Evolutionary conservation across 2,888 invertebrate genomes (phyloP).

Genomic region (Cantharis rustica): DNA sequence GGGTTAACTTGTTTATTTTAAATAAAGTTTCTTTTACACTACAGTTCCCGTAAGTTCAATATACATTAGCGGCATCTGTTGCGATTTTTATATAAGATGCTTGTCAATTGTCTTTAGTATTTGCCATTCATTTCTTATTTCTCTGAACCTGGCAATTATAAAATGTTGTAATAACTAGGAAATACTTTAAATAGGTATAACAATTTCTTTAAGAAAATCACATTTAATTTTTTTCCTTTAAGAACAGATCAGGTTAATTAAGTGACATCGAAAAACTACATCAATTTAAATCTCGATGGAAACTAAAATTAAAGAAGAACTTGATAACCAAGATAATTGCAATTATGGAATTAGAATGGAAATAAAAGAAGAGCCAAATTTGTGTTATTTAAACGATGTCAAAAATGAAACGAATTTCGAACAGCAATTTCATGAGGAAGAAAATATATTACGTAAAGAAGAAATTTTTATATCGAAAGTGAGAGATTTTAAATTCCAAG

Average conservation of each 20-base stretch:
- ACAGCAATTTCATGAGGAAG: not conserved
- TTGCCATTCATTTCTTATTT: not conserved
- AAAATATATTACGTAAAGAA: not conserved
- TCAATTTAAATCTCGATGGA: not conserved
- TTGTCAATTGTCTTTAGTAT: not conserved
- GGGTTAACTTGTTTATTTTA: not conserved
- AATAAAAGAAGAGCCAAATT: not conserved
- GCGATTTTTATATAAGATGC: not conserved
- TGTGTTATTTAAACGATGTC: not conserved
- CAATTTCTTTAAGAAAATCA: too few relatives aligned
- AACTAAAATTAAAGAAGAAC: not conserved
- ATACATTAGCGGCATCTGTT: not conserved
- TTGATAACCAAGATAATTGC: not conserved
- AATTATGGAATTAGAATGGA: not conserved
- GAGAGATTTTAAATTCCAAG: not conserved
- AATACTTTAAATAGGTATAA: too few relatives aligned
- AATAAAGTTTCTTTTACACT: not conserved
- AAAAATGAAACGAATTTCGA: not conserved
- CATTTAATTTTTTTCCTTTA: not conserved
- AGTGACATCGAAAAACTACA: not conserved
- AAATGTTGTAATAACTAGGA: too few relatives aligned
- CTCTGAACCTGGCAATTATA: too few relatives aligned
- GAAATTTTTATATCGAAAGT: not conserved
- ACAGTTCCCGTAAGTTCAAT: too few relatives aligned
- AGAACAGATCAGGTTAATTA: not conserved